Evolutionary conservation across 2,113 vertebrate genomes (phyloP), one percentile per base, ranked within the genome.

Genomic region (Excalfactoria chinensis): DNA sequence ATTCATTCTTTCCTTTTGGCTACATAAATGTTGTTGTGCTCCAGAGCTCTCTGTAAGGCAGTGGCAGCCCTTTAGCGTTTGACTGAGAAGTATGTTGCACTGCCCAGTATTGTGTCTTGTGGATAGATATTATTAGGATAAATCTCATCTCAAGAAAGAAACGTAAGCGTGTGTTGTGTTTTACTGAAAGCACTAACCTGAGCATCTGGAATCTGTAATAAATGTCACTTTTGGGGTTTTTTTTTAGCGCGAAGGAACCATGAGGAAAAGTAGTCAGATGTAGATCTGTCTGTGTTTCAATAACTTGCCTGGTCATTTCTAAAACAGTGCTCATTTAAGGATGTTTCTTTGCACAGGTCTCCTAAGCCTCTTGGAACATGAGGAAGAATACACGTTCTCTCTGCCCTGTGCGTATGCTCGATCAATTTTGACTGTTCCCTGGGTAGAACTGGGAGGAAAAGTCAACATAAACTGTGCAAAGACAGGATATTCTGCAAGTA

Each of bases 401-500:
- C 97, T 99, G 92, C 99, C 99, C 59, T 99, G 98, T 6, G 99
- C 99, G 0, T 99, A 99, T 0, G 99, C 99, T 40, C 99, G 99
- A 93, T 99, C 99, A 73, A 99, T 99, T 97, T 98, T 99, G 94
- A 99, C 99, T 4, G 99, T 99, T 77, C 99, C 99, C 48, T 99
- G 99, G 99, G 99, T 99, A 84, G 99, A 99, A 86, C 97, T 99
- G 59, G 99, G 99, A 64, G 99, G 99, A 84, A 99, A 99, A 97
- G 98, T 99, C 93, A 98, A 97, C 88, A 98, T 99, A 93, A 98
- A 95, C 97, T 99, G 99, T 96, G 95, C 93, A 75, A 99, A 99
- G 96, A 98, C 98, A 0, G 99, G 99, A 8, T 99, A 99, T 96
- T 99, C 99, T 5, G 99, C 99, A 41, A 97, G 98, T 97, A 99